Percentiles rank a stretch among this genome's conserved stretches.
phyloP scores from a whole-genome alignment of 2,888 invertebrate species.

The Osmoderma eremita region DNA sequence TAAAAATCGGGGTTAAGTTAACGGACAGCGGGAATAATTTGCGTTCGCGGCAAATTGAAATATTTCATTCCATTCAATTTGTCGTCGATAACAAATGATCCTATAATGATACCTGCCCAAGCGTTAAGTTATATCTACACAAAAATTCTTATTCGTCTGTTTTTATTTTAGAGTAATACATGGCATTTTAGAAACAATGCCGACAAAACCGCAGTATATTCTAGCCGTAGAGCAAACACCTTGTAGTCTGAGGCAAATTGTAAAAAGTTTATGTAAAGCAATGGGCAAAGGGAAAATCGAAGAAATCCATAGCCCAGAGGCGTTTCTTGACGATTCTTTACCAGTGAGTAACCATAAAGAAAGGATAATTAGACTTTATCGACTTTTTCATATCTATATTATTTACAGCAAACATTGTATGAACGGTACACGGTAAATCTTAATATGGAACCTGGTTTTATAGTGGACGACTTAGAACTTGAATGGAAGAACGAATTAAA shows the following conservation, averaged over 20 bases:
- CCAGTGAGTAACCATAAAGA: constrained; percentile 53
- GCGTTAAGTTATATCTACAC: too few species aligned
- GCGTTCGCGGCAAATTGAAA: too few species aligned
- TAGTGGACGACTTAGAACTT: constrained; percentile 64
- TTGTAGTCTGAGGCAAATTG: constrained; percentile 67
- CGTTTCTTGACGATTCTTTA: constrained; percentile 68
- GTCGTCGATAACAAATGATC: too few species aligned
- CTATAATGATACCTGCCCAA: too few species aligned
- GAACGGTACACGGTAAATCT: constrained; percentile 70
- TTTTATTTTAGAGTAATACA: constrained; percentile 52
- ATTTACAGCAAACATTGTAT: constrained; percentile 67
- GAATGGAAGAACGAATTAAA: constrained; percentile 68
- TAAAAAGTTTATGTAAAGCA: constrained; percentile 68
- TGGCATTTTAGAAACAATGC: constrained; percentile 64
- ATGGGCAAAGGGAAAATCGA: constrained; percentile 69
- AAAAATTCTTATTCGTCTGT: too few species aligned
- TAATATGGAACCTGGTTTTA: constrained; percentile 69
- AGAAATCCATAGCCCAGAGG: constrained; percentile 68
- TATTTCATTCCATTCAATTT: too few species aligned
- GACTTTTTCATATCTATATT: constrained; percentile 1
- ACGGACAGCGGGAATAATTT: too few species aligned
- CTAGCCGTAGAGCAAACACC: constrained; percentile 72
- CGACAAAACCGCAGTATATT: constrained; percentile 69
- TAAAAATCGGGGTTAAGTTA: too few species aligned
- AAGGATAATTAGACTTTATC: too few species aligned